Evolutionary conservation across 1,140 invertebrate species (phyloP).

Genomic region (Doryteuthis pealeii): DNA sequence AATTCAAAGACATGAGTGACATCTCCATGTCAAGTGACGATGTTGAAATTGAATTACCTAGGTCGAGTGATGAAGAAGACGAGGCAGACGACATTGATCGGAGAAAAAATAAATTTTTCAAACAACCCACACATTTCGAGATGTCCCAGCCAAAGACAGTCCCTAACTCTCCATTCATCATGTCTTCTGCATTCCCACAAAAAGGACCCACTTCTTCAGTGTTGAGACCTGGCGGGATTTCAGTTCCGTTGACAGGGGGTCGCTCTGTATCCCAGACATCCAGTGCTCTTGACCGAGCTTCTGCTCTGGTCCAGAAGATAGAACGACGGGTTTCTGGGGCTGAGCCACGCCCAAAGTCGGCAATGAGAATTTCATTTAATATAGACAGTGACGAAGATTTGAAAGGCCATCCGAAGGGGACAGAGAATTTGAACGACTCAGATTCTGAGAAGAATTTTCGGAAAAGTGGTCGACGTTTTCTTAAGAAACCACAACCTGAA

Average conservation of each 20-base stretch:
- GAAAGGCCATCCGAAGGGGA: background rate
- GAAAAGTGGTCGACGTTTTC: background rate
- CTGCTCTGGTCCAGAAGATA: background rate
- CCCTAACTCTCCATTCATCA: background rate
- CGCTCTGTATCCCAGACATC: background rate
- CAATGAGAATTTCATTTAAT: background rate
- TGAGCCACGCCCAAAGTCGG: background rate
- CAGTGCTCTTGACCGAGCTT: background rate
- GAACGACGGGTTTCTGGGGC: background rate
- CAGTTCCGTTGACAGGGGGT: background rate
- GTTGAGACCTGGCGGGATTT: background rate
- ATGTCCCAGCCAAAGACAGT: background rate
- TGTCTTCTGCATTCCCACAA: background rate
- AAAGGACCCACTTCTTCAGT: background rate
- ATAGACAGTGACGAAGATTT: background rate
- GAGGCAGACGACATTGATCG: background rate
- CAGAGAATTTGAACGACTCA: background rate
- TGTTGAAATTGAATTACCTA: background rate
- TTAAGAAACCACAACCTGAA: background rate
- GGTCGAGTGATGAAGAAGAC: background rate
- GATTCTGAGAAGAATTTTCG: background rate
- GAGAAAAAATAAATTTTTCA: background rate
- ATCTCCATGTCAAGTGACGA: slow-evolving; percentile 41
- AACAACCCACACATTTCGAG: background rate
- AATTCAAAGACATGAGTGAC: slow-evolving; percentile 43